These are phyloP conservation scores for Parnassius smintheus DNA, from an alignment of 2,888 invertebrate species.

Conservation along the genomic window DNA sequence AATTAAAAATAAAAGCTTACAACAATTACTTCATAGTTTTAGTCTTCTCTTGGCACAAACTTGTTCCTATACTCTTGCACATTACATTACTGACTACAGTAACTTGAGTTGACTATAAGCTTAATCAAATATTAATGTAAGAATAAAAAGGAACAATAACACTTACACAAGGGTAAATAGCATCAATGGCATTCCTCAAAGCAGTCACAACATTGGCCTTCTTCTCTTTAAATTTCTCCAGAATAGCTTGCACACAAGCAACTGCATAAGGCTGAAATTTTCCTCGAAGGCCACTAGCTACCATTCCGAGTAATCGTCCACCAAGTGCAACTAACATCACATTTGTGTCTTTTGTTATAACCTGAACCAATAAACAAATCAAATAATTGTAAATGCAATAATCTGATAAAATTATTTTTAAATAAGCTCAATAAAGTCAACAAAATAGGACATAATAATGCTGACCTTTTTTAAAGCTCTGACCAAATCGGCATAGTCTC, in stretches of 20 bases:
- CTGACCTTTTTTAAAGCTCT: constrained; percentile 91
- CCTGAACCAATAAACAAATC: constrained; percentile 64
- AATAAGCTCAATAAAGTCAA: background rate
- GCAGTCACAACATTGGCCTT: constrained; percentile 94
- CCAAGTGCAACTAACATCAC: constrained; percentile 95
- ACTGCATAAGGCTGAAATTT: constrained; percentile 92
- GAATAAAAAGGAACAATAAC: background rate
- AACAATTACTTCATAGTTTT: no score
- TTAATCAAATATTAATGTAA: background rate
- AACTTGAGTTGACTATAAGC: background rate
- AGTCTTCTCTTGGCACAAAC: no score
- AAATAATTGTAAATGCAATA: background rate
- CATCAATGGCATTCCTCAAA: constrained; percentile 94
- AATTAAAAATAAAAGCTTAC: no score
- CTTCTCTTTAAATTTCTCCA: constrained; percentile 99
- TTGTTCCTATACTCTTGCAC: background rate
- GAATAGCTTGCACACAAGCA: constrained; percentile 86
- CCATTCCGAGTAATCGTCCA: constrained; percentile 88
- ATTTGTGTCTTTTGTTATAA: constrained; percentile 96
- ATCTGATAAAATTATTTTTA: background rate
- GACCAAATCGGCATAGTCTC: constrained; percentile 95
- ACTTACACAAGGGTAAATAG: constrained; percentile 89
- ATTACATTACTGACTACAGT: background rate
- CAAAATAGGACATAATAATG: background rate
- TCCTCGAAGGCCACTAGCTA: constrained; percentile 93